Evolutionary conservation across 2,888 invertebrate genomes (phyloP).

Genomic region (Synergus japonicus): DNA sequence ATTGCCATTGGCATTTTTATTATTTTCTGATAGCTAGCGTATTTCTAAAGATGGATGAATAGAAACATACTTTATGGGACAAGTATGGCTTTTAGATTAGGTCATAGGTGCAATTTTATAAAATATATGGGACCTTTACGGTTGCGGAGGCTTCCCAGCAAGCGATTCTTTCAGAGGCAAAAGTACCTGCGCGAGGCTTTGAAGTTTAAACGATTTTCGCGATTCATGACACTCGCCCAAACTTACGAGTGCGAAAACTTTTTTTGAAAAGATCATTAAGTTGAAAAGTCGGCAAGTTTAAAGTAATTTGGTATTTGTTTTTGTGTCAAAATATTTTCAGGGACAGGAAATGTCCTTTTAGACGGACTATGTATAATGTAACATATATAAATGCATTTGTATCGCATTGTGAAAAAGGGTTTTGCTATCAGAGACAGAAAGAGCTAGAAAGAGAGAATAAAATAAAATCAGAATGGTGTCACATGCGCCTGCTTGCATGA

Average conservation of each 20-base stretch:
- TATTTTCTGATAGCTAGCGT: slow-evolving; percentile 68
- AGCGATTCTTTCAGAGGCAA: background rate
- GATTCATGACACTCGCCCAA: background rate
- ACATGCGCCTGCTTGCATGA: slow-evolving; percentile 77
- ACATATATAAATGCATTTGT: background rate
- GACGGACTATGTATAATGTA: background rate
- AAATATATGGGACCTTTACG: slow-evolving; percentile 46
- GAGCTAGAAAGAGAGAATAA: slow-evolving; percentile 68
- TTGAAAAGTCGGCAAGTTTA: background rate
- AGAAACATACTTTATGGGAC: slow-evolving; percentile 71
- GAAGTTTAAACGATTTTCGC: background rate
- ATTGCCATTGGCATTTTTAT: slow-evolving; percentile 66
- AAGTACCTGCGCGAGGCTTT: background rate
- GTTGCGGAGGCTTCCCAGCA: slow-evolving; percentile 11
- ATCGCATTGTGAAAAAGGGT: slow-evolving; percentile 62
- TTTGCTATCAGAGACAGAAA: slow-evolving; percentile 57
- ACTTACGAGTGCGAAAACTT: background rate
- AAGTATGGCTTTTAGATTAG: slow-evolving; percentile 72
- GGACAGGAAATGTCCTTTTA: background rate
- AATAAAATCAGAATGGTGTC: slow-evolving; percentile 77
- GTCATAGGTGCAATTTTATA: slow-evolving; percentile 54
- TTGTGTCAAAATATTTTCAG: background rate
- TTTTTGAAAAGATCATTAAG: too few species aligned
- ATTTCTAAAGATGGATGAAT: slow-evolving; percentile 67
- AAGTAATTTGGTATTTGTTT: background rate